Conservation (phyloP, 2,113 vertebrate species). For the Pogona vitticeps region DNA sequence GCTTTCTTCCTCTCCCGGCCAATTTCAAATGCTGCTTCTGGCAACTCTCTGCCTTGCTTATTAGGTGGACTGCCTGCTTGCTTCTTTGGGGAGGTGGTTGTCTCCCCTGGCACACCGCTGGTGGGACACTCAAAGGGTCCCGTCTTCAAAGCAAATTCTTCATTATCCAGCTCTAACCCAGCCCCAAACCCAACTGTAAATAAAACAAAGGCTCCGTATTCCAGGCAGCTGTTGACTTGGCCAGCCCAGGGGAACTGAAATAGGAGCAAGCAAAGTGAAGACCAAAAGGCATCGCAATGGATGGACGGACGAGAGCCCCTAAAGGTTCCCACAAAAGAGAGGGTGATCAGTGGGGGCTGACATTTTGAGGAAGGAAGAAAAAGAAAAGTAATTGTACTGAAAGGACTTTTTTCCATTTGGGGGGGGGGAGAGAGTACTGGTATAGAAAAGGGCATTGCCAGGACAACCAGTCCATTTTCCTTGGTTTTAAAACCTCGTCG, state of each 20-base stretch:
- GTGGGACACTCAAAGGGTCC: background rate
- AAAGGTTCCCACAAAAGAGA: background rate
- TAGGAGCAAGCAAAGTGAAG: background rate
- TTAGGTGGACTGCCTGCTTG: background rate
- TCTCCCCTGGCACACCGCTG: background rate
- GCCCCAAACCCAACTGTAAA: background rate
- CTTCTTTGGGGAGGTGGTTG: background rate
- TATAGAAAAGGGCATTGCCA: background rate
- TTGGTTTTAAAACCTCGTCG: background rate
- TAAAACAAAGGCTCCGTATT: slow-evolving; percentile 9
- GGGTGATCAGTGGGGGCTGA: background rate
- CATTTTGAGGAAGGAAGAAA: background rate
- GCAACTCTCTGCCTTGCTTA: background rate
- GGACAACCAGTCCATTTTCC: background rate
- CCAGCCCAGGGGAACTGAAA: background rate
- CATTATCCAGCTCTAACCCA: slow-evolving; percentile 6
- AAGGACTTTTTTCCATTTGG: background rate
- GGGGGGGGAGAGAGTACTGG: background rate
- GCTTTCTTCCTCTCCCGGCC: background rate
- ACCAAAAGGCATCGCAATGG: background rate
- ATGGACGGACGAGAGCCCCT: background rate
- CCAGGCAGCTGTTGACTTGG: slow-evolving; percentile 26
- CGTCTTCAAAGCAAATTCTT: slow-evolving; percentile 25
- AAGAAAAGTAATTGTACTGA: background rate
- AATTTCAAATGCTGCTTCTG: background rate